phyloP scores from a whole-genome alignment of 1,140 invertebrate species.

The Helicoverpa armigera region DNA sequence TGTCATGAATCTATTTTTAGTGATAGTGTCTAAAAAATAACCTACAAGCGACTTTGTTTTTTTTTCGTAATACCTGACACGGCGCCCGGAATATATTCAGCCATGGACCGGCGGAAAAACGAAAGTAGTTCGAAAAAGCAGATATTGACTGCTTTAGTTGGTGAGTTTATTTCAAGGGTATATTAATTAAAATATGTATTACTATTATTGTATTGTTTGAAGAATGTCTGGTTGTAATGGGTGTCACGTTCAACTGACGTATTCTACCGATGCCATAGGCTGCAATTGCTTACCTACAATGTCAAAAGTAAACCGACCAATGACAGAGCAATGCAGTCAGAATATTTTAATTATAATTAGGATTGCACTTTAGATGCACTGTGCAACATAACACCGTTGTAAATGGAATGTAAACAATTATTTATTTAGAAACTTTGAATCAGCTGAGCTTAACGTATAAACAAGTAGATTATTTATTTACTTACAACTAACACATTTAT shows the following conservation, averaged over 20 bases:
- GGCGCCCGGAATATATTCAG: slow-evolving; percentile 29
- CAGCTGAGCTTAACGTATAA: too few relatives aligned
- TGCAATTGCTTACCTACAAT: slow-evolving; percentile 3
- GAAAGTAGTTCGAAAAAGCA: slow-evolving; percentile 56
- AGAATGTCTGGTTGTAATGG: background rate
- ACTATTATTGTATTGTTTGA: background rate
- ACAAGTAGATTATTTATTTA: too few relatives aligned
- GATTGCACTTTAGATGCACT: too few relatives aligned
- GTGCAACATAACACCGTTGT: too few relatives aligned
- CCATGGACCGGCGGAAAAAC: slow-evolving; percentile 53
- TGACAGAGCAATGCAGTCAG: background rate
- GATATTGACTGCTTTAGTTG: slow-evolving; percentile 63
- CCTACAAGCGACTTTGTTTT: slow-evolving; percentile 41
- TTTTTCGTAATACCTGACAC: slow-evolving; percentile 21
- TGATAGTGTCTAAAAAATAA: slow-evolving; percentile 25
- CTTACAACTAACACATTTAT: too few relatives aligned
- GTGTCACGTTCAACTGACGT: slow-evolving; percentile 10
- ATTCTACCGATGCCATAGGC: background rate
- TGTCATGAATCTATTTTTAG: slow-evolving; percentile 14
- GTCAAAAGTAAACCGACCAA: slow-evolving; percentile 7
- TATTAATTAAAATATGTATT: background rate
- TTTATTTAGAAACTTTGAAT: too few relatives aligned
- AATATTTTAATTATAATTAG: background rate
- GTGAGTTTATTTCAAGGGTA: slow-evolving; percentile 43
- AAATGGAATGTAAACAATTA: too few relatives aligned